These are phyloP conservation scores for Apostichopus californicus DNA, from an alignment of 35 echinoderm and acorn worm genomes.

Conservation along the genomic window DNA sequence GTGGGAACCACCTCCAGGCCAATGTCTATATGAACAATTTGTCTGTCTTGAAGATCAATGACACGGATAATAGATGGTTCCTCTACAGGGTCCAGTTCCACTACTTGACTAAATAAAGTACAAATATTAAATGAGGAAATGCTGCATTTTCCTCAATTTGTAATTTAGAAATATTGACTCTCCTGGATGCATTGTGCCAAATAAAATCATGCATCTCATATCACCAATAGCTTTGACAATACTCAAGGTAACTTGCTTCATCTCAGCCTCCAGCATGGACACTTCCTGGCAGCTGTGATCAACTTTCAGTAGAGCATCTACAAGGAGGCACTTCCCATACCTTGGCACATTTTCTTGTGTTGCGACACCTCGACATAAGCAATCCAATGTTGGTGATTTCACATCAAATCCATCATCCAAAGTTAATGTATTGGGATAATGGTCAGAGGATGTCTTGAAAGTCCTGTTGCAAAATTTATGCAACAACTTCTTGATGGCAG, in stretches of 20 bases:
- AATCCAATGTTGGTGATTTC: background rate
- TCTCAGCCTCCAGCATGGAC: background rate
- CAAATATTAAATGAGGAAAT: too few species aligned
- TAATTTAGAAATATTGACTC: background rate
- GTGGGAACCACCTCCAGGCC: too few species aligned
- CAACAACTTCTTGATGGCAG: conserved; percentile 13
- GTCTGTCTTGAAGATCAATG: too few species aligned
- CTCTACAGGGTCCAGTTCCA: too few species aligned
- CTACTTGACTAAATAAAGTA: too few species aligned
- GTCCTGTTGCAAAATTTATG: background rate
- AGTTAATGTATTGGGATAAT: background rate
- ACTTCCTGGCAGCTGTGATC: conserved; percentile 19
- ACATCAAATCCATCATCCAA: conserved; percentile 8
- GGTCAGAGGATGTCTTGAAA: background rate
- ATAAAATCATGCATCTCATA: background rate
- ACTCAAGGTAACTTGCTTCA: background rate
- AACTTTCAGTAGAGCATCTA: conserved; percentile 15
- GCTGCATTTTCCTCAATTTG: background rate
- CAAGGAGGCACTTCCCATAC: background rate
- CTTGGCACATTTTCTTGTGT: background rate
- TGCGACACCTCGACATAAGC: background rate
- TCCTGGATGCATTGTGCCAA: background rate
- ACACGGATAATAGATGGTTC: too few species aligned
- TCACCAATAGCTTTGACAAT: background rate
- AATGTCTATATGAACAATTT: too few species aligned